Evolutionary conservation across 2,797 vertebrate species (phyloP).

Genomic region (Esox lucius): DNA sequence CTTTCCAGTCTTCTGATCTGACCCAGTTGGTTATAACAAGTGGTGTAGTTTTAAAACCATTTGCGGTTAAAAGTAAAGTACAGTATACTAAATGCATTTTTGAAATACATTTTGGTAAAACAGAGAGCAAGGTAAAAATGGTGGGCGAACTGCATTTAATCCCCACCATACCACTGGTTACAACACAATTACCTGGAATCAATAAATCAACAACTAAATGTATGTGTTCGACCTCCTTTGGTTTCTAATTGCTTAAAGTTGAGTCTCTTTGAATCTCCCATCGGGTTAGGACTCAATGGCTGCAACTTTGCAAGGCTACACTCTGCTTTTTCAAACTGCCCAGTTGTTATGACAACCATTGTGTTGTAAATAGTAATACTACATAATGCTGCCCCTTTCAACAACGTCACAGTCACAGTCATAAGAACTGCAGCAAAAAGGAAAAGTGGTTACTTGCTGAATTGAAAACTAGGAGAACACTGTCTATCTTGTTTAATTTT

Average conservation of each 20-base stretch:
- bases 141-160: too few species aligned
- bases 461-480: neutral
- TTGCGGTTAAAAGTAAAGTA: too few species aligned
- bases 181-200: neutral
- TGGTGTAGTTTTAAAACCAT: too few species aligned
- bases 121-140: too few species aligned
- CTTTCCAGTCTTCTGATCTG: conserved; percentile 2
- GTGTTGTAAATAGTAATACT: conserved; percentile 29
- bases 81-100: too few species aligned
- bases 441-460: neutral
- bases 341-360: conserved; percentile 26
- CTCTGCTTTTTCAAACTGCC: conserved; percentile 1
- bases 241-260: neutral
- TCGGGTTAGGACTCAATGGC: neutral
- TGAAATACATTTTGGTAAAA: too few species aligned
- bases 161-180: neutral
- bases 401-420: conserved; percentile 58
- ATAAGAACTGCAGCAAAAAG: conserved; percentile 42
- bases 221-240: neutral
- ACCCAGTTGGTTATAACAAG: neutral
- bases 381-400: conserved; percentile 52
- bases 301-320: neutral
- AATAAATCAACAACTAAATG: neutral
- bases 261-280: neutral
- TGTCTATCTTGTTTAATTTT: neutral